Evolutionary conservation across 1,140 invertebrate species (phyloP), one percentile per base, ranked within the genome.

Genomic region (Bombus balteatus): DNA sequence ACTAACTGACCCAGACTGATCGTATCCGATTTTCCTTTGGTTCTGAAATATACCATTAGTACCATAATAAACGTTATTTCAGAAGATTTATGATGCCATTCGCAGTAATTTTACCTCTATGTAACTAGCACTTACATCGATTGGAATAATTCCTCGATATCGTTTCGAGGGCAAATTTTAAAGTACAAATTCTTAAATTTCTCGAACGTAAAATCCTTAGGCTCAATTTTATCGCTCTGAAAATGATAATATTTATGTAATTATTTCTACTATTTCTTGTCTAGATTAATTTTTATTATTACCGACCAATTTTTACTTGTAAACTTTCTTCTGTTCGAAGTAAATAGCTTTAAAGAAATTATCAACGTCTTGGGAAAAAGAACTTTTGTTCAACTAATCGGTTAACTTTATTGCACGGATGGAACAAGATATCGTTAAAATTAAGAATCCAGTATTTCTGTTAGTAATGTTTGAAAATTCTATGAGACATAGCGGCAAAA

Each of bases 111-210:
- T 68, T 43, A 62, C 1, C 18, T 47, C 25, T 37, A 41, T 70
- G 34, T 37, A 65, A 57, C 28, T 8, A 68, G 75, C 88, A 97
- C 98, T 97, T 96, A 99, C 99, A 99, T 97, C 81, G 98, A 97
- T 94, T 98, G 97, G 93, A 99, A 99, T 2, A 99, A 96, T 95
- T 99, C 99, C 94, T 99, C 99, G 88, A 99, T 99, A 94, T 99
- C 99, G 92, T 99, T 99, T 88, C 99, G 96, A 1, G 99, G 99
- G 94, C 99, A 99, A 89, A 99, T 99, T 96, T 99, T 99, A 93
- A 99, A 98, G 94, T 99, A 99, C 0, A 99, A 95, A 37, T 97
- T 97, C 94, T 99, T 99, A 95, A 99, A 99, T 94, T 99, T 99
- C 81, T 99, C 99, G 94, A 99, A 99, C 0, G 99, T 99, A 92